Base-by-base conservation (phyloP, 2,797 vertebrate genomes). In the Anabas testudineus region DNA sequence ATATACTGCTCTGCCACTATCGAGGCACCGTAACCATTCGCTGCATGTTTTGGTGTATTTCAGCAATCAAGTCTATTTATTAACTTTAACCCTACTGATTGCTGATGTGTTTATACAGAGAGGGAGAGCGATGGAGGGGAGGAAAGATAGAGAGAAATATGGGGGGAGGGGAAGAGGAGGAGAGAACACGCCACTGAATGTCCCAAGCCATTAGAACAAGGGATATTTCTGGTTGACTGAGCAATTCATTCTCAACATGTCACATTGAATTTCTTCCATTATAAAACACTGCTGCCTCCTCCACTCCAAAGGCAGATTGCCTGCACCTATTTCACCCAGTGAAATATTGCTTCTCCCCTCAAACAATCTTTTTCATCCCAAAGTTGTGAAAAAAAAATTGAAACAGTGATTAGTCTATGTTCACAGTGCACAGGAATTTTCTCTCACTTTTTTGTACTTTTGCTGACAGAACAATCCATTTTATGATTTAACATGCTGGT, bases 191-290 rank as follows among this genome's bases (percentile, higher is more conserved):
- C 90, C 92, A 93, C 85, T 93, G 93, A 94, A 92, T 95, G 94
- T 95, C 94, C 96, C 96, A 96, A 96, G 95, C 96, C 96, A 98
- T 98, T 98, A 98, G 96, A 98, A 98, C 96, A 97, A 97, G 95
- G 95, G 95, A 95, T 96, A 97, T 97, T 98, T 99, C 97, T 97
- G 97, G 95, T 96, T 98, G 96, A 98, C 96, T 98, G 97, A 98
- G 95, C 96, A 97, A 95, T 95, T 95, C 93, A 95, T 98, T 99
- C 96, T 97, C 95, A 91, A 96, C 96, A 96, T 99, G 97, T 98
- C 97, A 98, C 96, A 97, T 97, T 98, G 95, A 96, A 96, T 99
- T 98, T 98, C 97, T 97, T 96, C 96, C 94, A 93, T 94, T 94
- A 95, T 93, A 94, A 95, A 95, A 93, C 93, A 93, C 93, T 87